phyloP scores from a whole-genome alignment of 2,797 vertebrate species.

The Clamator glandarius region DNA sequence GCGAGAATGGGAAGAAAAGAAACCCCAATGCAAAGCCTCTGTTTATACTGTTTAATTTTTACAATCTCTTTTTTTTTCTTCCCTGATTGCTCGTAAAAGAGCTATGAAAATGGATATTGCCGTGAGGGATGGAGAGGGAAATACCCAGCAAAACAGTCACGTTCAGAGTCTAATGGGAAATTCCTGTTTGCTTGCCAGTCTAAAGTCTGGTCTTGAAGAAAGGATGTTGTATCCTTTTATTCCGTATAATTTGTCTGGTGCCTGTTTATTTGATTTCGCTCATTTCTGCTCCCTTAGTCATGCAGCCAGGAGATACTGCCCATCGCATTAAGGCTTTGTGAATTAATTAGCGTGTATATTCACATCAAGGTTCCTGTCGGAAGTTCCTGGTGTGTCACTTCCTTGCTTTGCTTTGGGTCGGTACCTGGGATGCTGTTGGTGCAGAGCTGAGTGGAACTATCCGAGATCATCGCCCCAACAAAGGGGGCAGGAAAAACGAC shows the following conservation, averaged over 20 bases:
- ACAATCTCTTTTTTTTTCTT: background rate
- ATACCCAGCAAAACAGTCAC: background rate
- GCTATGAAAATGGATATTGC: background rate
- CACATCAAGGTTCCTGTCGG: background rate
- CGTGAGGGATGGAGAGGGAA: background rate
- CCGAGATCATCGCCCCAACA: too few species aligned
- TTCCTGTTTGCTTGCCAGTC: background rate
- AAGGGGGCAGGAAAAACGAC: too few species aligned
- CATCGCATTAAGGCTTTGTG: background rate
- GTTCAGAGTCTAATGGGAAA: background rate
- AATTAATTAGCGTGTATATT: background rate
- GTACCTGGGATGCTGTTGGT: background rate
- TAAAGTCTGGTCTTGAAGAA: conserved; percentile 12
- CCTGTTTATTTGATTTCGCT: background rate
- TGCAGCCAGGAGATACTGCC: background rate
- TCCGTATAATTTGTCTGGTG: background rate
- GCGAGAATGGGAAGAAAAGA: background rate
- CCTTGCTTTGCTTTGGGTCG: background rate
- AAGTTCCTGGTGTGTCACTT: background rate
- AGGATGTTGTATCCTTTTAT: conserved; percentile 24
- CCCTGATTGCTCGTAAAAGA: background rate
- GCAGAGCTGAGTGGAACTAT: too few species aligned
- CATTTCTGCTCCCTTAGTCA: background rate
- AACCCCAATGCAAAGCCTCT: background rate
- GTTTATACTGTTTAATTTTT: background rate